Conservation (phyloP, 2,888 invertebrate species). For the Hirtodrosophila histrioides region DNA sequence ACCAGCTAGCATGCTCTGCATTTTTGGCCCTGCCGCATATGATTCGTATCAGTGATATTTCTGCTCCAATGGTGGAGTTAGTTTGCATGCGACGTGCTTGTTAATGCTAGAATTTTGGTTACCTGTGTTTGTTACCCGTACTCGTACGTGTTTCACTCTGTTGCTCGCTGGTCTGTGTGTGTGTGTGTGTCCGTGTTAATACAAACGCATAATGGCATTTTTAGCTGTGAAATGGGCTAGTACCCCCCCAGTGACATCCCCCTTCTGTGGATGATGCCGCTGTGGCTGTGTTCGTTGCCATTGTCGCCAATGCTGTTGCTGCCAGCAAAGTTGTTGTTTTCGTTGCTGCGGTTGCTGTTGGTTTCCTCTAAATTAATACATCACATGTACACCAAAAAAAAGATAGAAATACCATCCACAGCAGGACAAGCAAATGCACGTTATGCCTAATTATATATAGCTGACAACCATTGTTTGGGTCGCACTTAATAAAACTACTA, state of each 20-base stretch:
- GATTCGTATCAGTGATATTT: conserved; percentile 80
- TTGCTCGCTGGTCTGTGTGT: conserved; percentile 15
- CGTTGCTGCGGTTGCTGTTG: conserved; percentile 31
- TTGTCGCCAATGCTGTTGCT: conserved; percentile 39
- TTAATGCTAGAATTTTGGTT: conserved; percentile 56
- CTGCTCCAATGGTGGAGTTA: conserved; percentile 77
- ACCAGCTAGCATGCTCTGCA: conserved; percentile 41
- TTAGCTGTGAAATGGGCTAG: conserved; percentile 72
- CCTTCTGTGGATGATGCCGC: conserved; percentile 2
- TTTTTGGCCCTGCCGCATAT: conserved; percentile 69
- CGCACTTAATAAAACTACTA: conserved; percentile 66
- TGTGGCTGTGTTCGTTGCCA: conserved; percentile 25
- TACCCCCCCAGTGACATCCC: background rate
- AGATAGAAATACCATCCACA: conserved; percentile 1
- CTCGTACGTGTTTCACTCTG: conserved; percentile 30
- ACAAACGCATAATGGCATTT: conserved; percentile 79
- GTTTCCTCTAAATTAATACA: conserved; percentile 74
- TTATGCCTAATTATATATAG: conserved; percentile 50
- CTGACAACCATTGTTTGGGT: conserved; percentile 55
- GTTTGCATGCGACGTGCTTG: conserved; percentile 79
- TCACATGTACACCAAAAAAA: conserved; percentile 51
- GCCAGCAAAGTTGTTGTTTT: conserved; percentile 15
- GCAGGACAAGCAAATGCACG: conserved; percentile 18
- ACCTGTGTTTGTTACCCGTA: conserved; percentile 15
- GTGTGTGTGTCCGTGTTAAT: conserved; percentile 67